These are phyloP conservation scores for Eretmocerus hayati DNA, from an alignment of 2,888 invertebrate genomes.

Conservation along the genomic window DNA sequence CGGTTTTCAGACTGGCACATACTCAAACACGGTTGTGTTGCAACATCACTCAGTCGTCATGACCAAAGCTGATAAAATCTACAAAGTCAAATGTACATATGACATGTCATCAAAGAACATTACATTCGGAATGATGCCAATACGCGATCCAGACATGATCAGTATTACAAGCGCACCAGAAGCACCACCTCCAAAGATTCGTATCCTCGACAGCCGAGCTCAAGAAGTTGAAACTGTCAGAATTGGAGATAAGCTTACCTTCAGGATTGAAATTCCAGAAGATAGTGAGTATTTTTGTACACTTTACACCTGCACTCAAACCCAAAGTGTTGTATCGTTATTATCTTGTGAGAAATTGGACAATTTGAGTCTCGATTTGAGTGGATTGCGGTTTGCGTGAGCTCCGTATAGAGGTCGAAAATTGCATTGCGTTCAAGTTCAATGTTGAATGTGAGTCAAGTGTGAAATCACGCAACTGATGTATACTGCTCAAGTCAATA, in stretches of 20 bases:
- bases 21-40: constrained; percentile 88
- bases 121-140: constrained; percentile 96
- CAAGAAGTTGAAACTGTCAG: constrained; percentile 90
- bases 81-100: constrained; percentile 93
- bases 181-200: constrained; percentile 88
- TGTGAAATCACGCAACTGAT: too few relatives aligned
- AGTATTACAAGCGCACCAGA: constrained; percentile 92
- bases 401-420: too few relatives aligned
- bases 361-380: too few relatives aligned
- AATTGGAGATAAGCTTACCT: constrained; percentile 89
- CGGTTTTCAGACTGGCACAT: constrained; percentile 73
- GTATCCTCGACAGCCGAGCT: constrained; percentile 78
- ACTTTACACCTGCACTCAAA: neutral
- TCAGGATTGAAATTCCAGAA: constrained; percentile 93
- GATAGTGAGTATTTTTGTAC: constrained; percentile 67
- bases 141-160: constrained; percentile 93
- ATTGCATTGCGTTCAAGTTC: too few relatives aligned
- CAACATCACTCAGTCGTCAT: constrained; percentile 94
- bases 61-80: constrained; percentile 94
- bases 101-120: constrained; percentile 95
- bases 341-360: too few relatives aligned
- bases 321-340: neutral
- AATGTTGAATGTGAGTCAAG: too few relatives aligned
- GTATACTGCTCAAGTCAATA: too few relatives aligned
- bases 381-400: too few relatives aligned